These are phyloP conservation scores for Autographa gamma DNA, from an alignment of 2,888 invertebrate species.

Conservation along the genomic window DNA sequence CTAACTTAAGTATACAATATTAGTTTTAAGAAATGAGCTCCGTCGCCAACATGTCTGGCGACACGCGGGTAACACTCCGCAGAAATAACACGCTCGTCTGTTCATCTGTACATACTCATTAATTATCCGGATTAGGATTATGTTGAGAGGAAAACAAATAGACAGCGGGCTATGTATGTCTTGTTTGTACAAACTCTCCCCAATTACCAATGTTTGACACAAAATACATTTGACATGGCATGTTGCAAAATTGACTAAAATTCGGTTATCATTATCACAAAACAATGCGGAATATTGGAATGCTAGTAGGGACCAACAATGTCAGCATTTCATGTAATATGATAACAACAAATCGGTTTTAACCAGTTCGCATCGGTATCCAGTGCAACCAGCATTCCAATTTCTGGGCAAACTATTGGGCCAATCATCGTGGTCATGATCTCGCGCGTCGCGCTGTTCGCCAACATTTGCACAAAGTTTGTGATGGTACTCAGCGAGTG, in stretches of 20 bases:
- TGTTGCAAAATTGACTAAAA: not conserved
- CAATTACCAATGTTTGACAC: not conserved
- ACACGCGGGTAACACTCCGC: not conserved
- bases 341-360: not conserved
- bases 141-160: slow-evolving; percentile 7
- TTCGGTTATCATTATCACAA: not conserved
- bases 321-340: not conserved
- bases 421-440: not conserved
- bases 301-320: not conserved
- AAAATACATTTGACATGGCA: not conserved
- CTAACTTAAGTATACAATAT: not conserved
- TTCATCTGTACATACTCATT: not conserved
- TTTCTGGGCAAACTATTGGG: not conserved
- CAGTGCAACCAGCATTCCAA: not conserved
- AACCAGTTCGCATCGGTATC: not conserved
- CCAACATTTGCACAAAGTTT: slow-evolving; percentile 3
- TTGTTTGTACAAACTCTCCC: slow-evolving; percentile 5
- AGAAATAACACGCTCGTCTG: not conserved
- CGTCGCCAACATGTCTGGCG: not conserved
- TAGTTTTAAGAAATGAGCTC: not conserved
- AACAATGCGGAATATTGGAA: not conserved
- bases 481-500: not conserved
- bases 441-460: not conserved
- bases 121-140: slow-evolving; percentile 8
- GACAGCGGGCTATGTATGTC: slow-evolving; percentile 2